A percentile compares a stretch with the other conserved stretches of the same genome.
Conservation (phyloP, 1,140 invertebrate species). For the Forficula auricularia region DNA sequence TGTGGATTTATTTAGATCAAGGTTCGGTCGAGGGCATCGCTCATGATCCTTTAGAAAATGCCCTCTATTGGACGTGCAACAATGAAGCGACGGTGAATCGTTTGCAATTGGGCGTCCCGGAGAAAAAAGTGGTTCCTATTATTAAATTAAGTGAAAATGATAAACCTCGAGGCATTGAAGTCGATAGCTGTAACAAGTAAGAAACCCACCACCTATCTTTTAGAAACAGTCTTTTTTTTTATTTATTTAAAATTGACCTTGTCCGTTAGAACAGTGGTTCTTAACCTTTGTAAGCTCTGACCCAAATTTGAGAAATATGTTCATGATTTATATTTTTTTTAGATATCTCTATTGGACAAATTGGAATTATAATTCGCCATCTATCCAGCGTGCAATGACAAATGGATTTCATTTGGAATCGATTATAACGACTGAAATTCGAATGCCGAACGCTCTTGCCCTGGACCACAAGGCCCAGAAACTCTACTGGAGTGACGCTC, state of each 20-base stretch:
- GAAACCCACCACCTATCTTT: too few relatives aligned
- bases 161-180: constrained; percentile 64
- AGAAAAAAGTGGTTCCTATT: constrained; percentile 36
- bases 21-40: constrained; percentile 70
- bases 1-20: constrained; percentile 29
- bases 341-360: constrained; percentile 64
- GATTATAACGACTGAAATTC: constrained; percentile 56
- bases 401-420: constrained; percentile 42
- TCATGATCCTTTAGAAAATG: constrained; percentile 42
- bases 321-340: constrained; percentile 12
- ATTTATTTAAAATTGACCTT: too few relatives aligned
- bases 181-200: constrained; percentile 58
- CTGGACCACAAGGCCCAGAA: constrained; percentile 52
- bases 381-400: constrained; percentile 51
- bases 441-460: constrained; percentile 66
- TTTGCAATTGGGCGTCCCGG: constrained; percentile 28
- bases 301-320: too few relatives aligned
- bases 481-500: constrained; percentile 38
- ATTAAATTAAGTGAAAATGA: constrained; percentile 48
- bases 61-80: constrained; percentile 74
- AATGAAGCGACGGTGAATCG: constrained; percentile 55
- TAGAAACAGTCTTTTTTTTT: too few relatives aligned
- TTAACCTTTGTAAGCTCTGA: too few relatives aligned
- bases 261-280: too few relatives aligned
- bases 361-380: constrained; percentile 54